phyloP scores from a whole-genome alignment of 2,888 invertebrate species.

The Pandemis heparana region DNA sequence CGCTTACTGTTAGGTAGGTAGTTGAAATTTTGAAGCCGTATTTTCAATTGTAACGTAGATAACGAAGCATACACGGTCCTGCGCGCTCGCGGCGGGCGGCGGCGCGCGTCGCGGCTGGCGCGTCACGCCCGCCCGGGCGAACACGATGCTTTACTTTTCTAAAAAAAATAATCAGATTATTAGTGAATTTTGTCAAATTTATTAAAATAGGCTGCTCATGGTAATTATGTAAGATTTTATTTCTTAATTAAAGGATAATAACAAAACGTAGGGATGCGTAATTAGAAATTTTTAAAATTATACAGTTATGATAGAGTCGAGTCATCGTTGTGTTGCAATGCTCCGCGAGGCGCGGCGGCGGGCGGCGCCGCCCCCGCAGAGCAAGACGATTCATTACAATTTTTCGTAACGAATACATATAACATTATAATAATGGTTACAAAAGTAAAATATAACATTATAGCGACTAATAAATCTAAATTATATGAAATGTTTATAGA shows the following conservation, averaged over 20 bases:
- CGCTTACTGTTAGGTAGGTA: slow-evolving; percentile 86
- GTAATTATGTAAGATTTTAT: slow-evolving; percentile 84
- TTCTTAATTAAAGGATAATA: slow-evolving; percentile 86
- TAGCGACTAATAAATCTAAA: slow-evolving; percentile 85
- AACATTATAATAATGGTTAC: slow-evolving; percentile 85
- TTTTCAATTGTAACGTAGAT: slow-evolving; percentile 83
- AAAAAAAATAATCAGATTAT: slow-evolving; percentile 78
- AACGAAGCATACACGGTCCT: slow-evolving; percentile 79
- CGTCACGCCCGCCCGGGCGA: slow-evolving; percentile 41
- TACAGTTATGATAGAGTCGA: slow-evolving; percentile 84
- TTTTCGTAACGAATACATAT: slow-evolving; percentile 85
- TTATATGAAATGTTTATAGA: slow-evolving; percentile 86
- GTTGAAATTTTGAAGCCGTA: slow-evolving; percentile 84
- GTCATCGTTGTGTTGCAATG: slow-evolving; percentile 74
- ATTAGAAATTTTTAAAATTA: slow-evolving; percentile 86
- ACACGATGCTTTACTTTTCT: slow-evolving; percentile 81
- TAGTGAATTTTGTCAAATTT: slow-evolving; percentile 83
- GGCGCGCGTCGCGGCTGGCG: slow-evolving; percentile 40
- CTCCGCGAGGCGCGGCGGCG: slow-evolving; percentile 60
- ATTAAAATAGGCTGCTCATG: slow-evolving; percentile 85
- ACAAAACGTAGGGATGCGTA: slow-evolving; percentile 85
- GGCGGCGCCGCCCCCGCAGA: slow-evolving; percentile 48
- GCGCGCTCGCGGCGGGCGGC: slow-evolving; percentile 57
- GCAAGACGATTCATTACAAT: slow-evolving; percentile 72
- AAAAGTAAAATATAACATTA: slow-evolving; percentile 86